Conservation (phyloP, 2,888 invertebrate species). For the Polymixis flavicincta region DNA sequence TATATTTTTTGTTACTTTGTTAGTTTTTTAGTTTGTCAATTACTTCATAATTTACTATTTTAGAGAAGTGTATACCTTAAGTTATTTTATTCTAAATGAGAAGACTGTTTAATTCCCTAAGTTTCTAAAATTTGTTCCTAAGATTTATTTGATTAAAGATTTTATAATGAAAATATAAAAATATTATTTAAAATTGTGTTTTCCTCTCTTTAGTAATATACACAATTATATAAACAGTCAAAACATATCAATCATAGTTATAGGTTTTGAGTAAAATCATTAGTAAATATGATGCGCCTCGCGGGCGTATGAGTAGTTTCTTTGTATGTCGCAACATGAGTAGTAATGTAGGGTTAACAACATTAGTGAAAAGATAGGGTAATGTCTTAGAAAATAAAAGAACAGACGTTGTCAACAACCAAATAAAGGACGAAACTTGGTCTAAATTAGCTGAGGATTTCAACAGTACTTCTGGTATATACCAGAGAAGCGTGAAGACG, state of each 20-base stretch:
- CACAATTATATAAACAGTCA: slow-evolving; percentile 5
- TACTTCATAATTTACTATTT: background rate
- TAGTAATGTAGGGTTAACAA: too few species aligned
- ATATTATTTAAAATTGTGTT: slow-evolving; percentile 27
- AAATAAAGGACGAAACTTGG: too few species aligned
- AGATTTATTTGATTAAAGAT: slow-evolving; percentile 24
- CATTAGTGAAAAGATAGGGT: too few species aligned
- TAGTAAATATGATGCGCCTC: too few species aligned
- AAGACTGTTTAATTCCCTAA: slow-evolving; percentile 7
- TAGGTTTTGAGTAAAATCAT: too few species aligned
- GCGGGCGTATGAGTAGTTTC: too few species aligned
- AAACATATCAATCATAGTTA: background rate
- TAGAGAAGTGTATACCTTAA: slow-evolving; percentile 1
- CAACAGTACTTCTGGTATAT: too few species aligned
- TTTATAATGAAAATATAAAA: slow-evolving; percentile 21
- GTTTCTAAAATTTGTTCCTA: slow-evolving; percentile 6
- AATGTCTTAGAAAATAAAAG: too few species aligned
- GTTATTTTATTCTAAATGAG: background rate
- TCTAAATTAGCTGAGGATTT: too few species aligned
- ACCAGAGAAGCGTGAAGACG: too few species aligned
- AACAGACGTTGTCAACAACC: too few species aligned
- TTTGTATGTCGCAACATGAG: too few species aligned
- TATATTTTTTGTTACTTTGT: background rate
- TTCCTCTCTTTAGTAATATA: slow-evolving; percentile 14
- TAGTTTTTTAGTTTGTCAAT: background rate